Conservation (phyloP, 23 tunicate genomes). For the Styela plicata region DNA sequence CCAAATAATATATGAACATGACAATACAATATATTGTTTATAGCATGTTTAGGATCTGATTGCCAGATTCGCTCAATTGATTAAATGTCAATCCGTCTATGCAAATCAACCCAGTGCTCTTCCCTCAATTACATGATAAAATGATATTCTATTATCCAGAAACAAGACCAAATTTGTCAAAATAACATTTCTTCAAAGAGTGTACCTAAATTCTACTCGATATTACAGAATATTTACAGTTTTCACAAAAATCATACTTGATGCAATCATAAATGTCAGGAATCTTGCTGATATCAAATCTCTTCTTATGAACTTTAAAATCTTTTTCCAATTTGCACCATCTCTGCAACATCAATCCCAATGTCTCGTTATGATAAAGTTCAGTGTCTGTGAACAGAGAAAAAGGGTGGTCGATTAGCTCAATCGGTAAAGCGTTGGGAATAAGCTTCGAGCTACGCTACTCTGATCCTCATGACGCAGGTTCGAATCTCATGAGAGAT, state of each 20-base stretch:
- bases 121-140: background rate
- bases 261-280: conserved; percentile 98
- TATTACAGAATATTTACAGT: too few relatives aligned
- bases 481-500: too few relatives aligned
- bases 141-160: background rate
- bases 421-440: too few relatives aligned
- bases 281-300: conserved; percentile 89
- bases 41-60: too few relatives aligned
- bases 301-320: conserved; percentile 48
- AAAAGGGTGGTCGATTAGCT: too few relatives aligned
- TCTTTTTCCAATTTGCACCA: conserved; percentile 92
- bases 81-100: background rate
- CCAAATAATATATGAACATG: too few relatives aligned
- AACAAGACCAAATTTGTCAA: too few relatives aligned
- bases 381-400: conserved; percentile 19
- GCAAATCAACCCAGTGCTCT: background rate
- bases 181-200: too few relatives aligned
- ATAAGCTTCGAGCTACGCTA: too few relatives aligned
- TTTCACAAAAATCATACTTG: conserved; percentile 43
- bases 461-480: too few relatives aligned
- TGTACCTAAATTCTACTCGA: too few relatives aligned
- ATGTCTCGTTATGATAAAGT: conserved; percentile 85
- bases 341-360: conserved; percentile 85
- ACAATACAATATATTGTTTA: too few relatives aligned
- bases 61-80: background rate